These are phyloP conservation scores for Pantherophis alleghaniensis DNA, from an alignment of 2,797 vertebrate species.

Conservation along the genomic window DNA sequence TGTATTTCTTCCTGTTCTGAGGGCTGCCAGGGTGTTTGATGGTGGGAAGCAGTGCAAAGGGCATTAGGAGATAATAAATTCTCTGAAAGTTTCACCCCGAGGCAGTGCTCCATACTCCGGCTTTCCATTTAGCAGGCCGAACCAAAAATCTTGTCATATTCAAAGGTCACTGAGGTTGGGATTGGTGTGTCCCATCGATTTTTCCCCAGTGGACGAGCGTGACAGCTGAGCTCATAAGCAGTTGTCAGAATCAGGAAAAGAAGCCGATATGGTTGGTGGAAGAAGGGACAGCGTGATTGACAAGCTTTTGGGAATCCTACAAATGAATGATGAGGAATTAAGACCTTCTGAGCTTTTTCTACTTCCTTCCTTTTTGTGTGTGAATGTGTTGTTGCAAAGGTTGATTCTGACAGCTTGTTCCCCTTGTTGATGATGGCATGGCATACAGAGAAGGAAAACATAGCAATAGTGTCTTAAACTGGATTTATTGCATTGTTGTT, in stretches of 20 bases:
- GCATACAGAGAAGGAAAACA: not conserved
- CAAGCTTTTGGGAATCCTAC: slow-evolving; percentile 40
- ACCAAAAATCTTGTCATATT: slow-evolving; percentile 82
- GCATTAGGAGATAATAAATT: slow-evolving; percentile 83
- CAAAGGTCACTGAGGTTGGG: slow-evolving; percentile 79
- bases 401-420: not conserved
- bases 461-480: not conserved
- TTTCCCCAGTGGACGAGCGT: slow-evolving; percentile 68
- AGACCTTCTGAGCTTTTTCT: not conserved
- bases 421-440: not conserved
- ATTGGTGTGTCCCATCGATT: slow-evolving; percentile 78
- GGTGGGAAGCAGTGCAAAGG: slow-evolving; percentile 80
- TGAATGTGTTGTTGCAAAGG: slow-evolving; percentile 3
- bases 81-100: slow-evolving; percentile 78
- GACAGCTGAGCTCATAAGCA: slow-evolving; percentile 74
- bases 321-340: slow-evolving; percentile 10
- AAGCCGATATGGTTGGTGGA: slow-evolving; percentile 18
- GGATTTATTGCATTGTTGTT: not conserved
- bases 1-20: slow-evolving; percentile 82
- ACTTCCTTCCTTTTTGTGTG: not conserved
- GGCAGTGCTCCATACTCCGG: slow-evolving; percentile 73
- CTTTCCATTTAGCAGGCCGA: slow-evolving; percentile 76
- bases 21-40: slow-evolving; percentile 81
- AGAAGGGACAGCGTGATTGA: slow-evolving; percentile 19
- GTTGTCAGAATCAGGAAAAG: slow-evolving; percentile 68